A percentile compares a stretch with the other conserved stretches of the same genome.
Conservation (phyloP, 1,140 invertebrate species). For the Apis cerana region DNA sequence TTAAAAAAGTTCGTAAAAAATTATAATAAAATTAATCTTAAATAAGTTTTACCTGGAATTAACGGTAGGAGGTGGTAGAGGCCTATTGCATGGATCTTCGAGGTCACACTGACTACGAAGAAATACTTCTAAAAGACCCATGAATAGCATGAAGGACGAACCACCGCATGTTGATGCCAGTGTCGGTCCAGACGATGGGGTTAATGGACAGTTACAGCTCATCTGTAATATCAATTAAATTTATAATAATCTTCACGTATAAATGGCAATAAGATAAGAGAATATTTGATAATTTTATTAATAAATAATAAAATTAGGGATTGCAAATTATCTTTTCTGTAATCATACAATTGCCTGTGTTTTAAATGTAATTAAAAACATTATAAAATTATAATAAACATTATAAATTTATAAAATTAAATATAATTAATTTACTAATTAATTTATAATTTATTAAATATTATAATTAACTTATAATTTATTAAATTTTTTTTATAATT, state of each 20-base stretch:
- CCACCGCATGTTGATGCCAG: slow-evolving; percentile 91
- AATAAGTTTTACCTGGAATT: slow-evolving; percentile 68
- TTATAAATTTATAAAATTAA: neutral
- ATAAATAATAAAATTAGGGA: too few relatives aligned
- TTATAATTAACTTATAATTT: neutral
- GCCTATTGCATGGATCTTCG: slow-evolving; percentile 90
- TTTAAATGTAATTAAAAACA: too few relatives aligned
- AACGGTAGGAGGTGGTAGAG: slow-evolving; percentile 73
- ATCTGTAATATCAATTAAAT: slow-evolving; percentile 64
- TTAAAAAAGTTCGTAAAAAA: too few relatives aligned
- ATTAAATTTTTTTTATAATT: neutral
- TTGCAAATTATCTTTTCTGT: too few relatives aligned
- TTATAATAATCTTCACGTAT: neutral
- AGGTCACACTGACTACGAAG: slow-evolving; percentile 91
- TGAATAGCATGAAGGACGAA: slow-evolving; percentile 91
- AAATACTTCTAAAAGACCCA: slow-evolving; percentile 92
- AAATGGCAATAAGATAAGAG: too few relatives aligned
- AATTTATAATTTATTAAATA: neutral
- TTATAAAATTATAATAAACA: neutral
- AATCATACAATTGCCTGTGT: too few relatives aligned
- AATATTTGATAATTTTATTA: too few relatives aligned
- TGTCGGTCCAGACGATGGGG: slow-evolving; percentile 87
- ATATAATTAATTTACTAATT: too few relatives aligned
- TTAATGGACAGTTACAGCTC: slow-evolving; percentile 88
- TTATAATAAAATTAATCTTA: too few relatives aligned